A percentile compares a stretch with the other conserved stretches of the same genome.
phyloP scores from a whole-genome alignment of 2,113 vertebrate genomes.

The Glaucomys volans region DNA sequence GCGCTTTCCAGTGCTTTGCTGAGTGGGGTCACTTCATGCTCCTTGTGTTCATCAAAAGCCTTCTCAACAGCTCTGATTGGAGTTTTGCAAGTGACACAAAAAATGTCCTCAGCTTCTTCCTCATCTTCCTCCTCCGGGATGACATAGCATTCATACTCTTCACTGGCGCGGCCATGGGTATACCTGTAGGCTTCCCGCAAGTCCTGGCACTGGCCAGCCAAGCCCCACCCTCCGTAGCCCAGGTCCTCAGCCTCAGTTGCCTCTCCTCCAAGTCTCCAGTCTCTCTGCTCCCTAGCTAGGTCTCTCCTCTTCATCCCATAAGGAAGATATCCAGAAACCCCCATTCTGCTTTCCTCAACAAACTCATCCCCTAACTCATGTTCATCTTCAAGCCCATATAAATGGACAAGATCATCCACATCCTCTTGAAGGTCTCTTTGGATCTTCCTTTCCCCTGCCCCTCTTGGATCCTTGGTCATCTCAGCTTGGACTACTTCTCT shows the following conservation, averaged over 20 bases:
- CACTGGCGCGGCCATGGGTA: conserved; percentile 67
- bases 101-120: conserved; percentile 83
- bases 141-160: conserved; percentile 72
- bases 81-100: conserved; percentile 88
- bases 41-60: conserved; percentile 82
- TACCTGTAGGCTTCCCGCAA: conserved; percentile 74
- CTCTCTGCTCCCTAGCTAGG: conserved; percentile 45
- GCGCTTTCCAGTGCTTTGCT: conserved; percentile 83
- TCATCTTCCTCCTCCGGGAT: conserved; percentile 80
- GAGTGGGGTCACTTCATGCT: conserved; percentile 87
- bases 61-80: conserved; percentile 85
- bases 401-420: conserved; percentile 84
- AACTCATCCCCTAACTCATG: conserved; percentile 84
- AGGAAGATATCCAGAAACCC: conserved; percentile 24
- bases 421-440: conserved; percentile 82
- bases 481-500: conserved; percentile 65
- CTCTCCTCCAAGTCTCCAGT: conserved; percentile 44
- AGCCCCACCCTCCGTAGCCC: neutral
- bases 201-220: conserved; percentile 65
- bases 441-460: neutral
- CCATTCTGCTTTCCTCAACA: conserved; percentile 64
- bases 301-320: conserved; percentile 59
- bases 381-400: conserved; percentile 86
- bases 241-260: conserved; percentile 44
- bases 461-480: conserved; percentile 7